These are phyloP conservation scores for Channa maculata DNA, from an alignment of 2,113 vertebrate species.

Conservation along the genomic window DNA sequence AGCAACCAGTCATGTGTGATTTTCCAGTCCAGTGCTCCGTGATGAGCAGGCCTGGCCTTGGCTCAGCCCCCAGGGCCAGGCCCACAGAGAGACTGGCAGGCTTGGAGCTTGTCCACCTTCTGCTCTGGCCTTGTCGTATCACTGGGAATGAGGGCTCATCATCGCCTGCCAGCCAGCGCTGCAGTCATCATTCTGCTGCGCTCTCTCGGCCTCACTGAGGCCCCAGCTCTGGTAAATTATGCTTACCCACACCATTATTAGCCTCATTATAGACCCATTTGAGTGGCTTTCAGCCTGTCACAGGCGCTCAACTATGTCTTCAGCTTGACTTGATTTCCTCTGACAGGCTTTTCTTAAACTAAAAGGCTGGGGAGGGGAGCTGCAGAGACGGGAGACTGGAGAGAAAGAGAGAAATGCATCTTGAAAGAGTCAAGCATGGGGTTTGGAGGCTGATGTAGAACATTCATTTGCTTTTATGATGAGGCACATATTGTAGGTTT, in stretches of 20 bases:
- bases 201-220: constrained; percentile 56
- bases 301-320: constrained; percentile 78
- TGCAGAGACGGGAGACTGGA: constrained; percentile 41
- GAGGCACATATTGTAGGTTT: constrained; percentile 63
- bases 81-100: constrained; percentile 63
- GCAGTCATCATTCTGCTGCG: constrained; percentile 66
- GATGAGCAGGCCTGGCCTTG: constrained; percentile 74
- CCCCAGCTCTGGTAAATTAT: constrained; percentile 74
- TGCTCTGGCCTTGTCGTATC: constrained; percentile 73
- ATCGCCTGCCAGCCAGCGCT: constrained; percentile 63
- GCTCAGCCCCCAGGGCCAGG: constrained; percentile 58
- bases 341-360: constrained; percentile 81
- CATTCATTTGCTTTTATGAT: constrained; percentile 77
- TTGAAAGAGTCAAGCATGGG: constrained; percentile 53
- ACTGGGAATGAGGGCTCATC: constrained; percentile 73
- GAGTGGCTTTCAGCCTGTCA: constrained; percentile 82
- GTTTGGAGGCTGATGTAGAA: constrained; percentile 71
- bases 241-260: constrained; percentile 83
- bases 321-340: constrained; percentile 78
- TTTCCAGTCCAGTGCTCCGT: constrained; percentile 78
- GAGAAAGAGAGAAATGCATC: constrained; percentile 64
- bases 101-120: constrained; percentile 77
- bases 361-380: constrained; percentile 69
- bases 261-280: constrained; percentile 81
- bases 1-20: constrained; percentile 81